Evolutionary conservation across 23 tunicate species (phyloP), one percentile per base, ranked within the genome.

Genomic region (Aplidium turbinatum): DNA sequence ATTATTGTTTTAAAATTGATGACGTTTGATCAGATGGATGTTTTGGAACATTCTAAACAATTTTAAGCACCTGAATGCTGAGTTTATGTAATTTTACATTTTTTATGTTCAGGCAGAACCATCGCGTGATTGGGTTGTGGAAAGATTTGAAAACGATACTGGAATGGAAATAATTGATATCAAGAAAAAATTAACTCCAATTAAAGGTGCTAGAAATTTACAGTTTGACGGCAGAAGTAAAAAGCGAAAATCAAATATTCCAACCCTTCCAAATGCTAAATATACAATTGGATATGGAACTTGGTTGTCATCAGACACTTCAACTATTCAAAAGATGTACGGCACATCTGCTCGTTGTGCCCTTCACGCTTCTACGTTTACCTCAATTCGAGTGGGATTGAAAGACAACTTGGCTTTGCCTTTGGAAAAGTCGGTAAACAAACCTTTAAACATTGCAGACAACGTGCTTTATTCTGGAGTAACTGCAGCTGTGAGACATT

Each of bases 81-180:
- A n/a, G n/a, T n/a, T n/a, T n/a, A n/a, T n/a, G n/a, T n/a, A n/a
- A n/a, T n/a, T n/a, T n/a, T n/a, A n/a, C n/a, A n/a, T n/a, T n/a
- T n/a, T n/a, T n/a, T n/a, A n/a, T n/a, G n/a, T n/a, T n/a, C n/a
- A n/a, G n/a, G n/a, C n/a, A n/a, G n/a, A n/a, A n/a, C n/a, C n/a
- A n/a, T n/a, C n/a, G n/a, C n/a, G n/a, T n/a, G n/a, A n/a, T n/a
- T n/a, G n/a, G n/a, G n/a, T n/a, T n/a, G n/a, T n/a, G n/a, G n/a
- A n/a, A n/a, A 54, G 36, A 25, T 60, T 60, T 60, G 67, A 60
- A 60, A 22, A 60, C 30, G 67, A 26, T 13, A 25, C 67, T 27
- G 9, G 35, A 26, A 60, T 60, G 67, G 6, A 25, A 25, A 29
- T 60, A 9, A 5, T 60, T 4, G n/a, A 60, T 29, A 36, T 38